These are phyloP conservation scores for Alectura lathami DNA, from an alignment of 2,113 vertebrate species.

Conservation along the genomic window DNA sequence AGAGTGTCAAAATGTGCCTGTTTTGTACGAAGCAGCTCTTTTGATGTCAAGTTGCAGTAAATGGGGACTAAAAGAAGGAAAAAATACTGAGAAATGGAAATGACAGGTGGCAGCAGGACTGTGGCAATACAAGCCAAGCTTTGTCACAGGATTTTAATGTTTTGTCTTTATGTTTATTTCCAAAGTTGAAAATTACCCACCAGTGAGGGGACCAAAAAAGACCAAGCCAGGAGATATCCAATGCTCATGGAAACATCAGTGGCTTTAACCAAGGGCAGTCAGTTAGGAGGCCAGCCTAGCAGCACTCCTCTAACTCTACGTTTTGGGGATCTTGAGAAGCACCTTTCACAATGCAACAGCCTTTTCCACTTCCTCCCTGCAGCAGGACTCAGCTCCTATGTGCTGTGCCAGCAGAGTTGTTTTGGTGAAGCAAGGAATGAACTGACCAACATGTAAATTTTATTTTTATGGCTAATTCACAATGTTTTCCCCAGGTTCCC, in stretches of 20 bases:
- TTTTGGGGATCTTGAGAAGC: neutral
- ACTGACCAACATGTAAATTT: neutral
- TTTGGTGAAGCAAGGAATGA: neutral
- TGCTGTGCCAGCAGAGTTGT: neutral
- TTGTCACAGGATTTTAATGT: neutral
- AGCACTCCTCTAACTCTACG: neutral
- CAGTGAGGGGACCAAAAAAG: neutral
- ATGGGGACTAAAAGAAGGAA: neutral
- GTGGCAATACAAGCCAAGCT: neutral
- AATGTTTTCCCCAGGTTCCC: neutral
- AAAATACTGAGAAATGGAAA: neutral
- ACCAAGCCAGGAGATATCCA: neutral
- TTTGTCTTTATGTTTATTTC: slow-evolving; percentile 26
- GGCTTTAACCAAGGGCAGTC: neutral
- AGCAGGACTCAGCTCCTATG: neutral
- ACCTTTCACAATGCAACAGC: neutral
- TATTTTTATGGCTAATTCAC: neutral
- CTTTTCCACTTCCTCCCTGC: neutral
- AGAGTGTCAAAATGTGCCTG: neutral
- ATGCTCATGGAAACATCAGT: neutral
- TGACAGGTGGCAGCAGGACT: neutral
- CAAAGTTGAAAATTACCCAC: neutral
- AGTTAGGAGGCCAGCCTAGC: neutral
- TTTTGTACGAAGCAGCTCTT: neutral
- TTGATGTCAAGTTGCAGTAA: neutral